Evolutionary conservation across 2,888 invertebrate genomes (phyloP).

Genomic region (Maniola hyperantus): DNA sequence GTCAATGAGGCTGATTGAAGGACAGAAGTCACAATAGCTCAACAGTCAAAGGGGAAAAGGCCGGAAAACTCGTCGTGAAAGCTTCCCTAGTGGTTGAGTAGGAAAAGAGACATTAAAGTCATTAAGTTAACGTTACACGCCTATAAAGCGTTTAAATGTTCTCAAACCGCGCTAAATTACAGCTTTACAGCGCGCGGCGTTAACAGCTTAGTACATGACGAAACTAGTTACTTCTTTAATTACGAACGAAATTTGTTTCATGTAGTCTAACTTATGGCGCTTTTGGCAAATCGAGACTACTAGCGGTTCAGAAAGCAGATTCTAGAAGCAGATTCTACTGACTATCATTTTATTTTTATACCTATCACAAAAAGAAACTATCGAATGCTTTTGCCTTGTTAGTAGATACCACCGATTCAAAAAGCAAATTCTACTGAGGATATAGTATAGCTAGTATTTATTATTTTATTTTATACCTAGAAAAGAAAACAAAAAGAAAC

Average conservation of each 20-base stretch:
- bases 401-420: neutral
- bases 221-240: too few relatives aligned
- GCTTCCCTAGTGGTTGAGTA: neutral
- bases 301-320: neutral
- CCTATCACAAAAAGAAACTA: neutral
- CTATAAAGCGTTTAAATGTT: too few relatives aligned
- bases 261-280: too few relatives aligned
- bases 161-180: too few relatives aligned
- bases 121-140: too few relatives aligned
- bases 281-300: too few relatives aligned
- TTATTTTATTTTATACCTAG: neutral
- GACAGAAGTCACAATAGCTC: slow-evolving; percentile 13
- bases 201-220: too few relatives aligned
- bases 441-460: too few relatives aligned
- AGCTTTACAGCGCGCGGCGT: too few relatives aligned
- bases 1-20: slow-evolving; percentile 21
- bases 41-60: slow-evolving; percentile 3
- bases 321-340: neutral
- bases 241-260: too few relatives aligned
- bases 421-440: too few relatives aligned
- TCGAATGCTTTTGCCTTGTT: slow-evolving; percentile 9
- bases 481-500: neutral
- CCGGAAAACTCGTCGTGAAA: neutral
- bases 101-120: neutral
- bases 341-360: neutral